Conservation (phyloP, 1,140 invertebrate genomes). For the Stegodyphus dumicola region DNA sequence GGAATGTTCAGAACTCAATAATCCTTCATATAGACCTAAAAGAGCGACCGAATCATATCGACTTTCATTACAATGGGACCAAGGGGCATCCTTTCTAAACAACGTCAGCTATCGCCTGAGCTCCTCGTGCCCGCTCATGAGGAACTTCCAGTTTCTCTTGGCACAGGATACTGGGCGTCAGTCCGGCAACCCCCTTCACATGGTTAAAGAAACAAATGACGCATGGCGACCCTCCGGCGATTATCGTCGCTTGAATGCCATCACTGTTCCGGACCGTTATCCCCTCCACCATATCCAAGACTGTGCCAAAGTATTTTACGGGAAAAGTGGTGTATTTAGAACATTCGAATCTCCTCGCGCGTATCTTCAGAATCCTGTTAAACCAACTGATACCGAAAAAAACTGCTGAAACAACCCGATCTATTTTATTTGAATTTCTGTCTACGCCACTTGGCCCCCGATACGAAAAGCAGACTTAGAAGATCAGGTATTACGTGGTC, state of each 20-base stretch:
- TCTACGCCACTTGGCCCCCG: too few species aligned
- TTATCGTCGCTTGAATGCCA: constrained; percentile 68
- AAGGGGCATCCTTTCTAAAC: neutral
- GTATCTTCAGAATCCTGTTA: too few species aligned
- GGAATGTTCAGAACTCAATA: too few species aligned
- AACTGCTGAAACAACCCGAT: too few species aligned
- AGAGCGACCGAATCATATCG: too few species aligned
- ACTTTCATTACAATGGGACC: neutral
- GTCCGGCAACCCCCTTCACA: constrained; percentile 70
- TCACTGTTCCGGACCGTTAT: constrained; percentile 68
- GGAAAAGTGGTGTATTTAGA: neutral
- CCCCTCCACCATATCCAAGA: constrained; percentile 64
- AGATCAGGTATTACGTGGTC: too few species aligned
- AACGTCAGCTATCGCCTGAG: neutral
- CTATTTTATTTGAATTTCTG: too few species aligned
- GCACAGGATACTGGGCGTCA: constrained; percentile 65
- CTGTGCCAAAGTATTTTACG: constrained; percentile 43
- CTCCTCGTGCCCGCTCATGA: neutral
- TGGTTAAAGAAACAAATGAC: constrained; percentile 67
- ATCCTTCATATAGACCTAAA: too few species aligned
- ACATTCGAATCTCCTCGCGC: too few species aligned
- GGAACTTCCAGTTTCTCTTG: constrained; percentile 9
- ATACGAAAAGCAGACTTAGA: too few species aligned
- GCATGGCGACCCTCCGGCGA: constrained; percentile 69
- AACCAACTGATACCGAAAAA: too few species aligned